These are phyloP conservation scores for Ictalurus punctatus DNA, from an alignment of 2,113 vertebrate genomes.

Conservation along the genomic window DNA sequence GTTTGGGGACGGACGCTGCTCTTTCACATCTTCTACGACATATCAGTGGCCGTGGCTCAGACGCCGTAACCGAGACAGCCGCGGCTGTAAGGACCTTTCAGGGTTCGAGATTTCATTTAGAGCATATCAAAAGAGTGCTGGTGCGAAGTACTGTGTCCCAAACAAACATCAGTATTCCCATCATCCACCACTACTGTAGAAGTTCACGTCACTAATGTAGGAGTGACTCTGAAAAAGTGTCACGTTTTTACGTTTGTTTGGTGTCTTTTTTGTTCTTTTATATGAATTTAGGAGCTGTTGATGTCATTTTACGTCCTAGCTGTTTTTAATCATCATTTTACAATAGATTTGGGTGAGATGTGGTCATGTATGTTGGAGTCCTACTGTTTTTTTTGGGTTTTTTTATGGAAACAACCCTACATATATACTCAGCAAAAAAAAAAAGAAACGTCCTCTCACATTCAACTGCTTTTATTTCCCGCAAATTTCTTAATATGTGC, in stretches of 20 bases:
- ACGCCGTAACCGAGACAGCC: not conserved
- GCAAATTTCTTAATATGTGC: too few relatives aligned
- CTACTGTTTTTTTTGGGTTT: not conserved
- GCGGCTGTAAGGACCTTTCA: constrained; percentile 15
- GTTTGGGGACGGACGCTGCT: constrained; percentile 5
- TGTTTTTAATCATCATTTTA: not conserved
- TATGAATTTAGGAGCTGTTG: not conserved
- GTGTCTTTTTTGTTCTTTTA: not conserved
- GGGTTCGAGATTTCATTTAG: constrained; percentile 24
- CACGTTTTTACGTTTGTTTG: not conserved
- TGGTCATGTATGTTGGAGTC: not conserved
- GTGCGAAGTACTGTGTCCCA: constrained; percentile 13
- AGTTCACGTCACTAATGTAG: not conserved
- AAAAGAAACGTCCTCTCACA: too few relatives aligned
- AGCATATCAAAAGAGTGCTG: constrained; percentile 6
- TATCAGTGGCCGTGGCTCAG: constrained; percentile 23
- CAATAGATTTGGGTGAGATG: not conserved
- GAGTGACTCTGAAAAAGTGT: not conserved
- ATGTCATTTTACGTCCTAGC: not conserved
- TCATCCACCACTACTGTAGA: constrained; percentile 11
- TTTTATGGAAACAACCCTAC: not conserved
- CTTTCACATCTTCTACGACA: constrained; percentile 1
- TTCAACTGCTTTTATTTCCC: too few relatives aligned
- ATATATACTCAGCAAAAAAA: too few relatives aligned
- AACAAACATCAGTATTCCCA: constrained; percentile 13